phyloP scores from a whole-genome alignment of 2,113 vertebrate genomes.

The Anoura caudifer region DNA sequence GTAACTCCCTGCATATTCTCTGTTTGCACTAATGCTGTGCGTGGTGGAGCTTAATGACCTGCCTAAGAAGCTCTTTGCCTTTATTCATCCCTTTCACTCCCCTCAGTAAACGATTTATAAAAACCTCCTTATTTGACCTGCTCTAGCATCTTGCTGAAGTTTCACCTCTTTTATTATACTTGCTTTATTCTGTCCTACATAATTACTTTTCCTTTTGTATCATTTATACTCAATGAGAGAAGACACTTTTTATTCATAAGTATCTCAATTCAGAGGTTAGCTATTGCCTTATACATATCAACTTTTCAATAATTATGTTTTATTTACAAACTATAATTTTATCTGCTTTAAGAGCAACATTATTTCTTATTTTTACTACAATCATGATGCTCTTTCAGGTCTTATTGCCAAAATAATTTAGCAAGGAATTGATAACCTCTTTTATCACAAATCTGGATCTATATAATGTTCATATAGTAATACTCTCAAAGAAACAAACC shows the following conservation, averaged over 20 bases:
- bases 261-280: neutral
- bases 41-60: neutral
- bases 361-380: neutral
- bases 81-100: accelerated
- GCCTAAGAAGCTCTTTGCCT: accelerated
- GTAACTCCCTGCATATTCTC: too few species aligned
- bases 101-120: neutral
- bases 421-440: neutral
- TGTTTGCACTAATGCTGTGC: neutral
- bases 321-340: neutral
- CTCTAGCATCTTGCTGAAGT: neutral
- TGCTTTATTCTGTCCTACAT: neutral
- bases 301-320: neutral
- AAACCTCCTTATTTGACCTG: neutral
- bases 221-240: neutral
- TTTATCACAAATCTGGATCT: neutral
- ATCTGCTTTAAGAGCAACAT: neutral
- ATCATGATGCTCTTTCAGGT: neutral
- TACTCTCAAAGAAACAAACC: neutral
- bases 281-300: neutral
- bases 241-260: neutral
- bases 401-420: slow-evolving; percentile 16
- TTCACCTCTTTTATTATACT: neutral
- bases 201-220: neutral
- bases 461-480: neutral